Conservation (phyloP, 2,888 invertebrate genomes). For the Oxystoma pomonae region DNA sequence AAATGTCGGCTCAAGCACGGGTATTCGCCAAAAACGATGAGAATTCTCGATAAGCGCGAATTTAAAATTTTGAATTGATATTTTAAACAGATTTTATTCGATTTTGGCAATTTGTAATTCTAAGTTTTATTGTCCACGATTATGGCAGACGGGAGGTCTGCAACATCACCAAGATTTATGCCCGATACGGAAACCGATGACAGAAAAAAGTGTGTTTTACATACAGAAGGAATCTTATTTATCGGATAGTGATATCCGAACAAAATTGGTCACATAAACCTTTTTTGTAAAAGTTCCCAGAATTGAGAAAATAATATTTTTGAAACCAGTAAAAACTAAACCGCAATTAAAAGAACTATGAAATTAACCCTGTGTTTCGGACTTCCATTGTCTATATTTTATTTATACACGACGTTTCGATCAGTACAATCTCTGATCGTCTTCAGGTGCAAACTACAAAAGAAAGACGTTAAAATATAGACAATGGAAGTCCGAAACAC, state of each 20-base stretch:
- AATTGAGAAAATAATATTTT: too few relatives aligned
- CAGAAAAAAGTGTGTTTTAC: conserved; percentile 9
- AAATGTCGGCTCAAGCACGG: too few relatives aligned
- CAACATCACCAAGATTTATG: neutral
- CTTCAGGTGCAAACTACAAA: too few relatives aligned
- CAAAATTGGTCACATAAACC: neutral
- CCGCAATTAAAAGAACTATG: neutral
- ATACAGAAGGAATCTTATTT: conserved; percentile 7
- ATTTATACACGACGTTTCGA: too few relatives aligned
- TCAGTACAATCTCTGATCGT: too few relatives aligned
- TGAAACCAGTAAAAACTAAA: neutral
- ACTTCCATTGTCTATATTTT: too few relatives aligned
- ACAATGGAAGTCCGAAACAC: too few relatives aligned
- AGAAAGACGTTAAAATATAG: too few relatives aligned
- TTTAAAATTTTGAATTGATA: conserved; percentile 45
- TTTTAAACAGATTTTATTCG: conserved; percentile 45
- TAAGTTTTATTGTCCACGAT: conserved; percentile 46
- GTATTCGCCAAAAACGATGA: conserved; percentile 32
- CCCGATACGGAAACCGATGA: neutral
- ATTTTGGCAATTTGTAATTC: conserved; percentile 46
- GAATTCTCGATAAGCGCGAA: conserved; percentile 43
- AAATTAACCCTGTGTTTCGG: too few relatives aligned
- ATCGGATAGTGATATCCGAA: neutral
- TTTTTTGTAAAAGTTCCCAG: too few relatives aligned
- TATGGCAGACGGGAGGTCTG: conserved; percentile 31